Percentiles rank a stretch among this genome's conserved stretches.
These are phyloP conservation scores for Musca domestica DNA, from an alignment of 1,140 invertebrate genomes.

Conservation along the genomic window DNA sequence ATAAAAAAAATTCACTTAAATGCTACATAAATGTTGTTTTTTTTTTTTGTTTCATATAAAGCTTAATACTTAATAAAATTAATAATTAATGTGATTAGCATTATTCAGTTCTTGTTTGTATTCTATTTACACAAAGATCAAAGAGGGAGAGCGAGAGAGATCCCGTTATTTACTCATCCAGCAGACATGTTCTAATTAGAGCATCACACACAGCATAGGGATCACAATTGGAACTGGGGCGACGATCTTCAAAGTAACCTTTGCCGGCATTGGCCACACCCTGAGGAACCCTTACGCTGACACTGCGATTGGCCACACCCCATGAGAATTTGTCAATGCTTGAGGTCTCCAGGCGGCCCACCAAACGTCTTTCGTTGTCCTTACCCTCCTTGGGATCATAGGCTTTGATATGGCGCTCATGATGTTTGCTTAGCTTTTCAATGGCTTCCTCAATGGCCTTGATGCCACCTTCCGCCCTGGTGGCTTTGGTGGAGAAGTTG, in stretches of 20 bases:
- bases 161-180: constrained; percentile 51
- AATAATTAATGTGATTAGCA: too few species aligned
- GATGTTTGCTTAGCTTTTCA: constrained; percentile 76
- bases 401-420: constrained; percentile 81
- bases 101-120: too few species aligned
- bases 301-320: constrained; percentile 70
- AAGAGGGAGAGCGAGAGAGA: too few species aligned
- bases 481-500: constrained; percentile 81
- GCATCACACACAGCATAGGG: constrained; percentile 73
- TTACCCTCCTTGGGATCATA: constrained; percentile 86
- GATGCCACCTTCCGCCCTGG: constrained; percentile 76
- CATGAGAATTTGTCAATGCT: constrained; percentile 78
- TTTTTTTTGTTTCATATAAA: too few species aligned
- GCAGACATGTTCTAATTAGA: constrained; percentile 68
- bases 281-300: constrained; percentile 71
- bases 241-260: constrained; percentile 84
- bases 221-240: constrained; percentile 86
- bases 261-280: constrained; percentile 73
- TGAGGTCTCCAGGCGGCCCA: constrained; percentile 77
- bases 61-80: too few species aligned
- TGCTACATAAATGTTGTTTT: too few species aligned
- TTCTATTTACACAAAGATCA: too few species aligned
- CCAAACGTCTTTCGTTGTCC: constrained; percentile 79
- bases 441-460: constrained; percentile 73
- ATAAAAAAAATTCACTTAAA: too few species aligned